These are phyloP conservation scores for Antheraea assamensis DNA, from an alignment of 2,888 invertebrate genomes.

Conservation along the genomic window DNA sequence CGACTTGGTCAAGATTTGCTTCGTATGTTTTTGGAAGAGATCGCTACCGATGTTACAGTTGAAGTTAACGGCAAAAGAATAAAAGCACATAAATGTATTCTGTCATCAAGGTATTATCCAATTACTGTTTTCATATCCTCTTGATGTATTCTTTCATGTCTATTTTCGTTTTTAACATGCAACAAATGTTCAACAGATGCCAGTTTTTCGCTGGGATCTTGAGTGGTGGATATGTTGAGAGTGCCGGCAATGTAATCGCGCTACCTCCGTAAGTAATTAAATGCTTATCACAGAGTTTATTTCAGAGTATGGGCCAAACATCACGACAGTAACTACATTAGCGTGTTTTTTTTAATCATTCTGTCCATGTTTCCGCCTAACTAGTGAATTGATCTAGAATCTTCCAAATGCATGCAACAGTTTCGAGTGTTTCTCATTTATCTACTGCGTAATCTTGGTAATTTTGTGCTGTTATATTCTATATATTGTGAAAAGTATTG, in stretches of 20 bases:
- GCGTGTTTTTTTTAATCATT: background rate
- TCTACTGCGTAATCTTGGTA: no score
- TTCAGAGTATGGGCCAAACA: no score
- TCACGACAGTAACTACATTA: no score
- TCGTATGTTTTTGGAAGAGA: conserved; percentile 95
- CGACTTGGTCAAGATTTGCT: conserved; percentile 93
- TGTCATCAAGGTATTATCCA: conserved; percentile 87
- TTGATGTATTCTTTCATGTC: background rate
- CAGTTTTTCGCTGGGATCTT: conserved; percentile 96
- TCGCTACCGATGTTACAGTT: conserved; percentile 93
- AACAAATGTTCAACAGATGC: conserved; percentile 80
- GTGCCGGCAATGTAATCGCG: conserved; percentile 90
- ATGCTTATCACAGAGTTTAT: background rate
- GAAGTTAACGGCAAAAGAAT: conserved; percentile 92
- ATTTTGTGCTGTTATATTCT: no score
- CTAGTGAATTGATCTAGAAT: no score
- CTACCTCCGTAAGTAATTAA: conserved; percentile 86
- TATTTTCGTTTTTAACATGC: conserved; percentile 16
- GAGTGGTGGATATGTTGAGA: conserved; percentile 92
- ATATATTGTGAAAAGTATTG: no score
- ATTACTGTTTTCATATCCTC: background rate
- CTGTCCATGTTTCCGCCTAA: background rate
- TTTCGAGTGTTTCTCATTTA: no score
- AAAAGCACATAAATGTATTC: conserved; percentile 95
- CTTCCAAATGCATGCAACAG: no score